Evolutionary conservation across 2,113 vertebrate species (phyloP).

Genomic region (Lethenteron camtschaticum): DNA sequence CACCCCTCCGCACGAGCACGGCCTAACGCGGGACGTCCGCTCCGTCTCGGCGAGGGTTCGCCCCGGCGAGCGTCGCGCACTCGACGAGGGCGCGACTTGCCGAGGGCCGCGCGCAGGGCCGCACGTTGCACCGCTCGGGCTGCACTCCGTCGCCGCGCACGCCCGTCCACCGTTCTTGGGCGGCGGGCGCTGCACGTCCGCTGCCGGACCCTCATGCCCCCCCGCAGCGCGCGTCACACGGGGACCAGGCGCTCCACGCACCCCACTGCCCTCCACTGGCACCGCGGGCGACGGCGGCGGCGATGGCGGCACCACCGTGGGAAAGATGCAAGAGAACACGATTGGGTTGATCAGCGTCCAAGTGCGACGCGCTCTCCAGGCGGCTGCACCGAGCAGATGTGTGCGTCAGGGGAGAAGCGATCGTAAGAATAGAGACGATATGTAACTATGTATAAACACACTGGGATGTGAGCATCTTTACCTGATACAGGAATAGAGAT

Average conservation of each 20-base stretch:
- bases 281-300: neutral
- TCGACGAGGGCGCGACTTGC: too few species aligned
- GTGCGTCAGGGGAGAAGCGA: too few species aligned
- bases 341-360: neutral
- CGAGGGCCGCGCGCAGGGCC: slow-evolving; percentile 21
- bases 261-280: slow-evolving; percentile 39
- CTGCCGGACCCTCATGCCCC: slow-evolving; percentile 32
- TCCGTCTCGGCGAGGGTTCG: fast-evolving
- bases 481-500: too few species aligned
- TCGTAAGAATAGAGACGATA: too few species aligned
- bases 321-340: neutral
- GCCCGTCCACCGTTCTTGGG: slow-evolving; percentile 44
- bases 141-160: slow-evolving; percentile 33
- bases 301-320: neutral
- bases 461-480: too few species aligned
- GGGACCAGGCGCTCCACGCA: slow-evolving; percentile 40
- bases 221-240: slow-evolving; percentile 37
- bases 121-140: slow-evolving; percentile 35
- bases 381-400: too few species aligned
- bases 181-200: slow-evolving; percentile 44
- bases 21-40: fast-evolving
- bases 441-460: too few species aligned
- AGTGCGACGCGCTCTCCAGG: too few species aligned
- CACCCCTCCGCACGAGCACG: neutral
- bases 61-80: fast-evolving